Conservation (phyloP, 2,888 invertebrate species). For the Dryococelus australis region DNA sequence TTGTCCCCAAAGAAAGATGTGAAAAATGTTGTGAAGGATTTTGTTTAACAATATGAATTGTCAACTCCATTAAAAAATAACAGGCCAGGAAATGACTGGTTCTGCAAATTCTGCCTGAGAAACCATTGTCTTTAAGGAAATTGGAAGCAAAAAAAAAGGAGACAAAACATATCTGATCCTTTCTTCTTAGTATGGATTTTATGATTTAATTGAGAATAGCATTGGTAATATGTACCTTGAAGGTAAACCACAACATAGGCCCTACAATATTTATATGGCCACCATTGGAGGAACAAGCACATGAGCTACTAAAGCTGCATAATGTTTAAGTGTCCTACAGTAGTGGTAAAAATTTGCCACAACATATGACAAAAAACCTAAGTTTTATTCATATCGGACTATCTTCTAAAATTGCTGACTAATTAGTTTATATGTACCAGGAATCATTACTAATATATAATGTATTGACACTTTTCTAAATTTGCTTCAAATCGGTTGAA, state of each 20-base stretch:
- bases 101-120: not conserved
- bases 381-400: too few relatives aligned
- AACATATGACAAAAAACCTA: too few relatives aligned
- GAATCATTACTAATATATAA: too few relatives aligned
- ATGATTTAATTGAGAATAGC: not conserved
- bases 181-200: not conserved
- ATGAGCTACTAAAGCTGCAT: too few relatives aligned
- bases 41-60: conserved; percentile 1
- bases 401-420: too few relatives aligned
- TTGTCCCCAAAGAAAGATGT: not conserved
- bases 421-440: too few relatives aligned
- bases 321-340: too few relatives aligned
- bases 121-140: not conserved
- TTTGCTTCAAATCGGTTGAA: too few relatives aligned
- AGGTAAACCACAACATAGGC: not conserved
- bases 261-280: too few relatives aligned
- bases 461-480: too few relatives aligned
- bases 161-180: not conserved
- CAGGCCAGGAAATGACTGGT: not conserved
- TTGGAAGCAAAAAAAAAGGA: not conserved
- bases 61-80: not conserved
- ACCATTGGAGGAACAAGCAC: too few relatives aligned
- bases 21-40: conserved; percentile 3
- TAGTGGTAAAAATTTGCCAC: too few relatives aligned
- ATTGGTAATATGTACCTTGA: not conserved